Base-by-base conservation (phyloP, 2,113 vertebrate genomes). In the Calidris pygmaea region DNA sequence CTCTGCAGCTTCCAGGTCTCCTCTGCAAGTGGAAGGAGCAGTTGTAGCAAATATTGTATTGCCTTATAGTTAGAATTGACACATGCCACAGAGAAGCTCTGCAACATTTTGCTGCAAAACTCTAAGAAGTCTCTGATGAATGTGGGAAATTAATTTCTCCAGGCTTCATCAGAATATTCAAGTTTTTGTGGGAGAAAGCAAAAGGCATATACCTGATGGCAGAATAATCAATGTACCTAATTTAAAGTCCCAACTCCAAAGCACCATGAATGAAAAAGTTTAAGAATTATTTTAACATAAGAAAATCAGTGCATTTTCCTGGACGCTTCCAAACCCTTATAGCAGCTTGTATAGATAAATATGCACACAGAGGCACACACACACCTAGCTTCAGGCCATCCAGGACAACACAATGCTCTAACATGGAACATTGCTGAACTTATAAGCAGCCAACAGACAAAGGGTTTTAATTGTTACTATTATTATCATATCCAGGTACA, bases 111-210 rank as follows among this genome's bases (percentile, higher is more conserved):
- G 21, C 45, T 88, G 19, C 47, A 79, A 86, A 95, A 26, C 14
- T 52, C 19, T 53, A 71, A 43, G 0, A 2, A 63, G 10, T 48
- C 15, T 83, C 35, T 1, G 4, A 0, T 30, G 52, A 67, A 30
- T 45, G 7, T 3, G 2, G 41, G 52, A 67, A 79, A 63, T 43
- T 27, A 37, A 84, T 39, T 86, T 67, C 47, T 62, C 32, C 23
- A 35, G 29, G 12, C 5, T 72, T 75, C n/a, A 45, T 30, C 21
- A 63, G 45, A 72, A 71, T 58, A 67, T 53, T 72, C 47, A 30
- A 0, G 0, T 53, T 75, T 82, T 58, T 50, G 35, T 13, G 52
- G 20, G 35, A 34, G 13, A 66, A 26, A 7, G 8, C 1, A 58
- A 83, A 83, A 83, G 34, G 10, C 10, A 14, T 43, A 9, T 17